Evolutionary conservation across 2,888 invertebrate genomes (phyloP), one percentile per base, ranked within the genome.

Genomic region (Bhutanitis thaidina): DNA sequence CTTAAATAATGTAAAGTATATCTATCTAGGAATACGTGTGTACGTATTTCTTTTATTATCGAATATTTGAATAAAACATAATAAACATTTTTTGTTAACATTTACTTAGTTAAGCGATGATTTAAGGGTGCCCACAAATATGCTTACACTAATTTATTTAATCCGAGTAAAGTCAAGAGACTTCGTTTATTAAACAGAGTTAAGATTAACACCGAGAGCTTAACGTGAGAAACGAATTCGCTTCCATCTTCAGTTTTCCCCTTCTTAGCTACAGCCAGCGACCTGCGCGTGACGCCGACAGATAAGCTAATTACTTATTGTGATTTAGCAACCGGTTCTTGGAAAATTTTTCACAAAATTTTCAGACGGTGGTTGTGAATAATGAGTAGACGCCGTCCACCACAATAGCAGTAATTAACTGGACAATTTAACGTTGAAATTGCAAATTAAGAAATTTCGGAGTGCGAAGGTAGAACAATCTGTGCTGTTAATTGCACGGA

Each of bases 381-480:
- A 80, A 81, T 75, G 77, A 73, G 72, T 68, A 75, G 75, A 74
- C 77, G 73, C 67, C 76, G 75, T 72, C 77, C 74, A 77, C 78
- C 81, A 80, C 84, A 84, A 84, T 82, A 74, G 74, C 71, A 68
- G 79, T 78, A 80, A 84, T 86, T 87, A 81, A 83, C 80, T 77
- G 80, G 80, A 84, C 80, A 82, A 86, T 86, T 87, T 84, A 84
- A 83, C 84, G 82, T 85, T 85, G 83, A 80, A 83, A 85, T 87
- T 85, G 77, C 76, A 77, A 80, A 79, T 84, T 80, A 81, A 81
- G 82, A 79, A 79, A 77, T 71, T 73, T 69, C 68, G 66, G 71
- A 77, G 77, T 75, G 73, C 77, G 77, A 80, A 83, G 81, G 80
- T 81, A 77, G 75, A 71, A 75, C 73, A 68, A 68, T 62, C 69